phyloP scores from a whole-genome alignment of 2,797 vertebrate species.

The Thamnophis elegans region DNA sequence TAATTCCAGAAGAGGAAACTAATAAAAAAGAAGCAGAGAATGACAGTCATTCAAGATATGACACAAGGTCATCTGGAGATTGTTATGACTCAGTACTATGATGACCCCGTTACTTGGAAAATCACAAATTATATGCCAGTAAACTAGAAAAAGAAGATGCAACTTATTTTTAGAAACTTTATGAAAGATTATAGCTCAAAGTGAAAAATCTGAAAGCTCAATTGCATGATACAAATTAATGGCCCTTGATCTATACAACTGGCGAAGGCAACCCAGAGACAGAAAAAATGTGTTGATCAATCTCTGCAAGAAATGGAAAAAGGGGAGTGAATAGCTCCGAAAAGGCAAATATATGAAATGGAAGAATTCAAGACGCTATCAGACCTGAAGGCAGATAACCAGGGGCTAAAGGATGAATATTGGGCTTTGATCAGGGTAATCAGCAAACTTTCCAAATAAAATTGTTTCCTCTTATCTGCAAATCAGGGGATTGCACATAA shows the following conservation, averaged over 20 bases:
- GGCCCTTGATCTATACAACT: slow-evolving; percentile 92
- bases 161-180: slow-evolving; percentile 97
- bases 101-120: slow-evolving; percentile 79
- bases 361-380: slow-evolving; percentile 86
- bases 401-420: slow-evolving; percentile 99
- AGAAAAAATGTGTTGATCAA: not conserved
- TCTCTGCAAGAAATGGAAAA: not conserved
- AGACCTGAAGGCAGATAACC: slow-evolving; percentile 99
- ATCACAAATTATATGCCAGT: slow-evolving; percentile 83
- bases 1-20: not conserved
- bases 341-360: not conserved
- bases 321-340: not conserved
- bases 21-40: not conserved
- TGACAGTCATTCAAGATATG: slow-evolving; percentile 71
- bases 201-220: slow-evolving; percentile 95
- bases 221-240: slow-evolving; percentile 94
- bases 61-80: slow-evolving; percentile 75
- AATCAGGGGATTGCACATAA: slow-evolving; percentile 88
- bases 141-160: slow-evolving; percentile 88
- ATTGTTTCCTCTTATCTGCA: slow-evolving; percentile 75
- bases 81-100: slow-evolving; percentile 80
- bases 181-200: slow-evolving; percentile 96
- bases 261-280: slow-evolving; percentile 91
- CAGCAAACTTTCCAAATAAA: slow-evolving; percentile 99
- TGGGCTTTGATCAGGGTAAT: slow-evolving; percentile 99